Evolutionary conservation across 30 jellyfish, hydroid and myxozoan genomes (phyloP), one percentile per base, ranked within the genome.

Genomic region (Aurelia aurita complex sp. Pacific): DNA sequence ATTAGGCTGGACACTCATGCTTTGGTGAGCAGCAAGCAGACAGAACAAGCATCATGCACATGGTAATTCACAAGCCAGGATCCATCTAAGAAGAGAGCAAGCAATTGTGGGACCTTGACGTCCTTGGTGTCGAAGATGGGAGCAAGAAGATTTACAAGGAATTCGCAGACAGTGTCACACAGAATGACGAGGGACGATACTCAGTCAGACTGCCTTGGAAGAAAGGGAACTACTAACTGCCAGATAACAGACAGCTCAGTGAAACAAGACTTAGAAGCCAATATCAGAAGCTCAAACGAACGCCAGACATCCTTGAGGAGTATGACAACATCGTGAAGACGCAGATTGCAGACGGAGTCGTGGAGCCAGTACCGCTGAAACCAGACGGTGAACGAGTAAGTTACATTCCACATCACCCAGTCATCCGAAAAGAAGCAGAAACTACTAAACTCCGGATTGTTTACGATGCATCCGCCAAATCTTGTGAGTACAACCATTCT

Each of bases 401-500:
- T 34, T 71, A 82, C 54, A 17, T 82, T 32, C 92, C 92, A 46
- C 92, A 82, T 54, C 88, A 82, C 43, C 70, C 88, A 43, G 89
- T 82, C 13, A 69, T 69, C 77, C 9, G 79, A 68, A 36, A 34
- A n/a, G 76, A 53, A 16, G 68, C 66, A 16, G 89, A 62, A 33
- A 82, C 29, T 23, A 23, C 29, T 23, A 23, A 23, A 23, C 29
- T 23, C 29, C 29, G 29, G 29, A 23, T 23, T 23, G 29, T 23
- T 23, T 23, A 23, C 29, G 29, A 23, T 23, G 29, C 29, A 23
- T 23, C 29, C 29, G 29, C 29, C 29, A 23, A 23, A 23, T 23
- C 29, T 23, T 23, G 29, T 23, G 29, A 23, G 29, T 23, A 23
- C 29, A 23, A 23, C 29, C 29, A 23, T 23, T 23, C 29, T 23